Percentiles rank a stretch among this genome's conserved stretches.
Conservation (phyloP, 2,888 invertebrate genomes). For the Dynastes tityus region DNA sequence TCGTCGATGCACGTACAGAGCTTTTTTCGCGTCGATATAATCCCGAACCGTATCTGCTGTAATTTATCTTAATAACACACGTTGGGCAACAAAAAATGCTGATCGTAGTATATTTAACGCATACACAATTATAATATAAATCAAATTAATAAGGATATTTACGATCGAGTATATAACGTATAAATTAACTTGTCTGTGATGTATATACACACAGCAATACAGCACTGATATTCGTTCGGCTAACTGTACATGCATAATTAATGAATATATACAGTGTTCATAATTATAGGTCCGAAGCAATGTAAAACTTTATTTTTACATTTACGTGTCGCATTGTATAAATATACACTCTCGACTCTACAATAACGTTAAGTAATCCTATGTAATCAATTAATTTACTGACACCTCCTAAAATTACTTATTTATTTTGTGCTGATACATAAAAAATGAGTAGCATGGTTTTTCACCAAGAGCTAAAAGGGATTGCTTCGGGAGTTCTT, state of each 20-base stretch:
- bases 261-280: slow-evolving; percentile 11
- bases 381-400: not conserved
- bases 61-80: slow-evolving; percentile 41
- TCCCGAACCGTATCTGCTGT: slow-evolving; percentile 12
- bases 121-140: slow-evolving; percentile 40
- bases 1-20: slow-evolving; percentile 7
- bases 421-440: no score
- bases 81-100: slow-evolving; percentile 12
- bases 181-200: slow-evolving; percentile 37
- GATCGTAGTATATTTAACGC: slow-evolving; percentile 30
- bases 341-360: not conserved
- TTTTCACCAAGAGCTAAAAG: no score
- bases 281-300: slow-evolving; percentile 14
- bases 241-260: slow-evolving; percentile 32
- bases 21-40: slow-evolving; percentile 8
- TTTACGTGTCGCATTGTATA: not conserved
- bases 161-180: slow-evolving; percentile 4
- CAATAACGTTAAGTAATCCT: slow-evolving; percentile 15
- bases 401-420: not conserved
- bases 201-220: not conserved
- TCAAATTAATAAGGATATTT: slow-evolving; percentile 44
- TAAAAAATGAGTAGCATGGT: no score
- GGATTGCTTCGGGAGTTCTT: no score
- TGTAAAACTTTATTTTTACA: slow-evolving; percentile 1
- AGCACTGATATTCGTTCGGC: slow-evolving; percentile 8